These are phyloP conservation scores for Schizaphis graminum DNA, from an alignment of 2,888 invertebrate genomes.

Conservation along the genomic window DNA sequence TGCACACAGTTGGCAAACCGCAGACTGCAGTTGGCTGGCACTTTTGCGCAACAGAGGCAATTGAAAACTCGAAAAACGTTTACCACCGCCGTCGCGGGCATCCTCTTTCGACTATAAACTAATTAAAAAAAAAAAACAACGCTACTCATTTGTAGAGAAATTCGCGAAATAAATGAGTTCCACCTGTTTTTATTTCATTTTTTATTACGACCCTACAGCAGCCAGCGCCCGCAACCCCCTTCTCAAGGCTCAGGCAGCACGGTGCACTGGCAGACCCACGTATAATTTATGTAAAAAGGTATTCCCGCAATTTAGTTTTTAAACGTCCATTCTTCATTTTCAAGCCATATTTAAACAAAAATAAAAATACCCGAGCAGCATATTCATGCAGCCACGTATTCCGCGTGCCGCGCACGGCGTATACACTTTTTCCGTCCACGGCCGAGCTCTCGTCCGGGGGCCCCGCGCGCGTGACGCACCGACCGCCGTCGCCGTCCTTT, in stretches of 20 bases:
- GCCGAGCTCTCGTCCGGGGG: background rate
- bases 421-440: background rate
- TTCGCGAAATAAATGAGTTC: slow-evolving; percentile 63
- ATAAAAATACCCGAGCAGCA: slow-evolving; percentile 57
- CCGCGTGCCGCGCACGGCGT: background rate
- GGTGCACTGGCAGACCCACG: slow-evolving; percentile 18
- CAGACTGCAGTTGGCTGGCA: background rate
- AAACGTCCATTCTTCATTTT: slow-evolving; percentile 66
- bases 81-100: background rate
- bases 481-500: slow-evolving; percentile 9
- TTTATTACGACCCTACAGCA: slow-evolving; percentile 34
- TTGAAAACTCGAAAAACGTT: slow-evolving; percentile 26
- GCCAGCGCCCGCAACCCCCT: background rate
- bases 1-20: background rate
- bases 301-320: slow-evolving; percentile 66
- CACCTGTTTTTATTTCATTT: slow-evolving; percentile 62
- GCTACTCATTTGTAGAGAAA: slow-evolving; percentile 49
- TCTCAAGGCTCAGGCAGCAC: background rate
- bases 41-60: background rate
- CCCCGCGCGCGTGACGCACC: background rate
- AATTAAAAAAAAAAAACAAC: slow-evolving; percentile 55
- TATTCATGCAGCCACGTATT: slow-evolving; percentile 58
- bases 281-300: slow-evolving; percentile 64
- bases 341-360: slow-evolving; percentile 64
- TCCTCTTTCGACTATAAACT: slow-evolving; percentile 9